phyloP scores from a whole-genome alignment of 2,888 invertebrate species.

The Drosophila demipolita region DNA sequence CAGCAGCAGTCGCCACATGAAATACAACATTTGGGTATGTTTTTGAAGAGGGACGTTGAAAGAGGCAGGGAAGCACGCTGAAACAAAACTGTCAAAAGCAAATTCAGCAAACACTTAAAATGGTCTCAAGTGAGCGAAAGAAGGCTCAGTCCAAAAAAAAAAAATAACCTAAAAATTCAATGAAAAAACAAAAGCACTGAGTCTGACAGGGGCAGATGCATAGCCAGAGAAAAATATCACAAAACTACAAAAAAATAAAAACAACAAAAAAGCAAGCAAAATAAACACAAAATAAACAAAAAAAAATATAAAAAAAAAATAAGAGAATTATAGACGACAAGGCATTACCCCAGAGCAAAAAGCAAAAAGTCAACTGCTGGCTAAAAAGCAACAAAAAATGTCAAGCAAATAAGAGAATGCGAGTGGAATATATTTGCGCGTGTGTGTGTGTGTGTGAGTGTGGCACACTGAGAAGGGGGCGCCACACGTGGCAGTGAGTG shows the following conservation, averaged over 20 bases:
- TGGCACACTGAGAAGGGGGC: constrained; percentile 8
- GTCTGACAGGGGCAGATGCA: constrained; percentile 11
- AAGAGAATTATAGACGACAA: constrained; percentile 37
- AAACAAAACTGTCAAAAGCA: constrained; percentile 63
- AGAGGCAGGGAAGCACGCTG: constrained; percentile 3
- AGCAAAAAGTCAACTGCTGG: constrained; percentile 62
- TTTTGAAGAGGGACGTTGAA: neutral
- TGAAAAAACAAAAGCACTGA: constrained; percentile 21
- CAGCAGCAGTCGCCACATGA: constrained; percentile 34
- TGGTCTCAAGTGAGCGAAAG: constrained; percentile 70
- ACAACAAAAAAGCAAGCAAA: constrained; percentile 9
- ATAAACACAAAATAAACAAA: constrained; percentile 29
- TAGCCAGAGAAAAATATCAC: constrained; percentile 10
- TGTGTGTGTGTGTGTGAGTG: constrained; percentile 8
- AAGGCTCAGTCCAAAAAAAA: constrained; percentile 26
- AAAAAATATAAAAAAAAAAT: constrained; percentile 24
- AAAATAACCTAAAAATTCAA: constrained; percentile 30
- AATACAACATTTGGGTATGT: constrained; percentile 27
- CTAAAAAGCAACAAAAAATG: constrained; percentile 46
- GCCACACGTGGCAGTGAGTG: neutral
- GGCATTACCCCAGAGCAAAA: constrained; percentile 53
- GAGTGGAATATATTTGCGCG: constrained; percentile 8
- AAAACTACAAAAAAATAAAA: constrained; percentile 18
- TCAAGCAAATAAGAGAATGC: constrained; percentile 46
- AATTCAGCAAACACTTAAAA: constrained; percentile 74